These are phyloP conservation scores for Nasonia vitripennis DNA, from an alignment of 1,140 invertebrate genomes.

Conservation along the genomic window DNA sequence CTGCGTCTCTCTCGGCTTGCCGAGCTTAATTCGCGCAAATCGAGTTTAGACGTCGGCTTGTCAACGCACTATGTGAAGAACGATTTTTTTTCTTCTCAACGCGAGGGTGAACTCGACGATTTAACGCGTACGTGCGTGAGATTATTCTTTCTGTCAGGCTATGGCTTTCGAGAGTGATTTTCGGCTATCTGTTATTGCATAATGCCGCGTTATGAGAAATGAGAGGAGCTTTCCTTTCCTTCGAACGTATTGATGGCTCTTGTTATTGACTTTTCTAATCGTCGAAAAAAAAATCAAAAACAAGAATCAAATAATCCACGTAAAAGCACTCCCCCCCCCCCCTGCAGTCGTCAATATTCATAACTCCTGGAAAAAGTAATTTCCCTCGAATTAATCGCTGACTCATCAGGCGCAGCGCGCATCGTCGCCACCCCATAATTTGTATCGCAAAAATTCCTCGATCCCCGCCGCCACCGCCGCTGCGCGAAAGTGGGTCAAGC, in stretches of 20 bases:
- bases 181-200: neutral
- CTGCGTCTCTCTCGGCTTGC: neutral
- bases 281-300: no score
- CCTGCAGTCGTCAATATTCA: neutral
- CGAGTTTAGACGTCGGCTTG: neutral
- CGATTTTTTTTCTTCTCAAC: neutral
- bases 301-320: no score
- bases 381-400: neutral
- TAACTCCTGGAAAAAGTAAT: neutral
- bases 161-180: neutral
- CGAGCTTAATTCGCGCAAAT: constrained; percentile 16
- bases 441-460: neutral
- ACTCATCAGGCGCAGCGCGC: neutral
- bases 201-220: neutral
- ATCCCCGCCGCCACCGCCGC: neutral
- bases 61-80: neutral
- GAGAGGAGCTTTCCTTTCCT: neutral
- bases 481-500: neutral
- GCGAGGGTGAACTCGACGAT: neutral
- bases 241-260: neutral
- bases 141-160: neutral
- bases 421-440: neutral
- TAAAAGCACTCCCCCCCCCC: no score
- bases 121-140: neutral
- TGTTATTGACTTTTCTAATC: no score